phyloP scores from a whole-genome alignment of 2,888 invertebrate genomes.

The Antitype chi region DNA sequence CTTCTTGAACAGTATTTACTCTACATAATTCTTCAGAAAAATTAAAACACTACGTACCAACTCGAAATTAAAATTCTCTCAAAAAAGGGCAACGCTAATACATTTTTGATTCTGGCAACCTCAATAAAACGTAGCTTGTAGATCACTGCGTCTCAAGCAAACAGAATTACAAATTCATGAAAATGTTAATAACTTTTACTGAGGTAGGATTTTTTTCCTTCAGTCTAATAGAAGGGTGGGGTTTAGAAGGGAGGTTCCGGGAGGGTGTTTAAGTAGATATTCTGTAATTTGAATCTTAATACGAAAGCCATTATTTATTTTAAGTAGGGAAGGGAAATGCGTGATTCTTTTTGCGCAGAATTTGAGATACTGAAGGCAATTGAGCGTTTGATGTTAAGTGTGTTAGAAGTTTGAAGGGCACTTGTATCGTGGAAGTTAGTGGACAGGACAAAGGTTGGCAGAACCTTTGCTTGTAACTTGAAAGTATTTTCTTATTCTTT shows the following conservation, averaged over 20 bases:
- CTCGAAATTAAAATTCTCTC: constrained; percentile 50
- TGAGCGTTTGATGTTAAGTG: constrained; percentile 74
- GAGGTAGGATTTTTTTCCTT: constrained; percentile 74
- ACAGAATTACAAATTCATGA: constrained; percentile 83
- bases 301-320: constrained; percentile 86
- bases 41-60: constrained; percentile 34
- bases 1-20: neutral
- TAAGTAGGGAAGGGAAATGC: constrained; percentile 81
- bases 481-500: constrained; percentile 14
- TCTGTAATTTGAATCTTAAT: constrained; percentile 88
- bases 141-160: constrained; percentile 73
- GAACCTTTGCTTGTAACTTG: constrained; percentile 28
- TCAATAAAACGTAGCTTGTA: constrained; percentile 71
- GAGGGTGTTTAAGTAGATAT: constrained; percentile 81
- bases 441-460: constrained; percentile 40
- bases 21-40: neutral
- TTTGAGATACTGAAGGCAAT: constrained; percentile 74
- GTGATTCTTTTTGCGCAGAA: constrained; percentile 77
- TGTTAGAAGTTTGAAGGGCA: constrained; percentile 64
- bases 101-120: constrained; percentile 72
- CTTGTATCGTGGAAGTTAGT: constrained; percentile 47
- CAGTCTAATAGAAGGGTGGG: constrained; percentile 77
- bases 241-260: constrained; percentile 78
- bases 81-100: constrained; percentile 65
- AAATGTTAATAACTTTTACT: constrained; percentile 85